Base-by-base conservation (phyloP, 1,140 invertebrate species). In the Microplitis demolitor region DNA sequence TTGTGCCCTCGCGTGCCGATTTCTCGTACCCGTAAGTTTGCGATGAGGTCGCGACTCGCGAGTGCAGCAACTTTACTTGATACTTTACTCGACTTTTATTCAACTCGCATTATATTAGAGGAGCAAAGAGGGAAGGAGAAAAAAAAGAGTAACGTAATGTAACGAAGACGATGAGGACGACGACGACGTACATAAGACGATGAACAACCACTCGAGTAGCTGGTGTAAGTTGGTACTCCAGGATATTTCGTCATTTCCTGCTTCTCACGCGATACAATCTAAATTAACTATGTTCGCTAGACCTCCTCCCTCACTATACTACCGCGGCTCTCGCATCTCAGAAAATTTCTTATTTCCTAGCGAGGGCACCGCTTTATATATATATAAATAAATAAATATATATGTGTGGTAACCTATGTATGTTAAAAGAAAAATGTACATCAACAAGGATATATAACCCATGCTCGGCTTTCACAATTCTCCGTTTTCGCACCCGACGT, bases 251-350 rank as follows among this genome's bases (percentile, higher is more conserved):
- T 87, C 86, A 87, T 87, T 87, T 87, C 85, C 86, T 87, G 85
- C 84, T 87, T 87, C 86, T 87, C 86, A 87, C 86, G 86, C 86
- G 86, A 87, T 87, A 87, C 86, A 87, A 87, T 87, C 86, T 87
- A 87, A 87, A 87, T 87, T 87, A 87, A 87, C 86, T 85, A 86
- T 86, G 86, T 87, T 87, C 86, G 84, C 85, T 87, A 63, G 85
- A 82, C 83, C 83, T 82, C 81, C 81, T 78, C 78, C 79, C 78
- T 82, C 78, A 76, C 76, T 76, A 11, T 45, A 45, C 6, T n/a
- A 75, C 66, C 64, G 54, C 67, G 66, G 37, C 13, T 58, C 24
- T 50, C 63, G 72, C 69, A 76, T 77, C 76, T 77, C 61, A 73
- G 84, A 84, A 85, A 86, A 85, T 86, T 85, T 85, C 83, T 84